phyloP scores from a whole-genome alignment of 2,797 vertebrate genomes.

The Gambelia wislizenii region DNA sequence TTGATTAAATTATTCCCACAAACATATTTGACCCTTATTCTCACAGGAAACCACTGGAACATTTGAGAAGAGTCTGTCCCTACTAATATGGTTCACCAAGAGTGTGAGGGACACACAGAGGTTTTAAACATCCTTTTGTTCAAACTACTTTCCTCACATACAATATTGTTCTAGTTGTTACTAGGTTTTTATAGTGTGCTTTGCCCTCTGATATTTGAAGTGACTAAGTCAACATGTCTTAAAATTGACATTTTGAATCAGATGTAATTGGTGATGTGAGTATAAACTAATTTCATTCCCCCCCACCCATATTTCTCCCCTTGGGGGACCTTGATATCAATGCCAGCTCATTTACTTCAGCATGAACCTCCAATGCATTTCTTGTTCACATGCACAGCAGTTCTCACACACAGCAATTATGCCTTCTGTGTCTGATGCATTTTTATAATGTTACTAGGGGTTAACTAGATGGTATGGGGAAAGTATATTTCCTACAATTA shows the following conservation, averaged over 20 bases:
- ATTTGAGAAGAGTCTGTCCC: not conserved
- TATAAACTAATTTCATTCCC: not conserved
- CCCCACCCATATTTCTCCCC: too few species aligned
- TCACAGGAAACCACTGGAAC: not conserved
- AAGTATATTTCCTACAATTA: not conserved
- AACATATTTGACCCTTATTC: not conserved
- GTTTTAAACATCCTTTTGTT: not conserved
- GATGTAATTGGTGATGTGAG: not conserved
- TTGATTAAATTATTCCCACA: conserved; percentile 3
- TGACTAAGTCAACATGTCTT: conserved; percentile 9
- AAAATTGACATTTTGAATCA: conserved; percentile 25
- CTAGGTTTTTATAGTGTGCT: not conserved
- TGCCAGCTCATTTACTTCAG: not conserved
- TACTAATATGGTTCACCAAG: not conserved
- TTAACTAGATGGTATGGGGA: too few species aligned
- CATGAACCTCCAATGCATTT: conserved; percentile 1
- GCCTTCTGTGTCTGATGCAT: not conserved
- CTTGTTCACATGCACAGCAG: not conserved
- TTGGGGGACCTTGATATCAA: not conserved
- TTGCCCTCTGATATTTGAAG: not conserved
- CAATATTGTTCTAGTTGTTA: conserved; percentile 2
- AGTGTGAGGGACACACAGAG: not conserved
- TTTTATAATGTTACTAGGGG: not conserved
- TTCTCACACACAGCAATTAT: not conserved
- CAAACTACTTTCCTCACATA: not conserved